phyloP scores from a whole-genome alignment of 2,113 vertebrate genomes.

The Panthera uncia region DNA sequence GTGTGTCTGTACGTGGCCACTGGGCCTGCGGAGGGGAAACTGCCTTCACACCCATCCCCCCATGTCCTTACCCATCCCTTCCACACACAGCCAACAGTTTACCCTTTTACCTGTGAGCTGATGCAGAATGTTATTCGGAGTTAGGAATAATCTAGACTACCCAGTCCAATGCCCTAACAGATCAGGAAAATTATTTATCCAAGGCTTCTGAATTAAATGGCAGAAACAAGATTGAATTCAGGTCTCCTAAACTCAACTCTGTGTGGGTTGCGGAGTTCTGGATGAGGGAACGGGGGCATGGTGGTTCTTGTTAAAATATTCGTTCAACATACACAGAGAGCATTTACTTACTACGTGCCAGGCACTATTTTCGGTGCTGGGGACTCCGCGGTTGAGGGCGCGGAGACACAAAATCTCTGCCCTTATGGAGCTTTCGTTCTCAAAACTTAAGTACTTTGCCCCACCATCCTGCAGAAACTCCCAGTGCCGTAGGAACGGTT shows the following conservation, averaged over 20 bases:
- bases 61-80: background rate
- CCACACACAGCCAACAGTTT: background rate
- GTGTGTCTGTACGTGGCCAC: background rate
- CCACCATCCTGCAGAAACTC: background rate
- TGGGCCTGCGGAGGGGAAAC: background rate
- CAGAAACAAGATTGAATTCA: background rate
- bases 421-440: background rate
- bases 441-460: background rate
- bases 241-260: background rate
- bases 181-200: background rate
- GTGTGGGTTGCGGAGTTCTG: background rate
- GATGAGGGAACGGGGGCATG: background rate
- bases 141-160: background rate
- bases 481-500: background rate
- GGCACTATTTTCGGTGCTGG: conserved; percentile 55
- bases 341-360: background rate
- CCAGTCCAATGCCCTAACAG: background rate
- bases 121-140: background rate
- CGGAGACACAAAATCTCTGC: background rate
- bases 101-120: background rate
- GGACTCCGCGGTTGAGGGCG: conserved; percentile 46
- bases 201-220: background rate
- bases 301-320: background rate
- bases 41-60: background rate
- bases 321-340: background rate